Percentiles rank a stretch among this genome's conserved stretches.
Evolutionary conservation across 2,113 vertebrate species (phyloP).

Genomic region (Chlamydotis undulata): DNA sequence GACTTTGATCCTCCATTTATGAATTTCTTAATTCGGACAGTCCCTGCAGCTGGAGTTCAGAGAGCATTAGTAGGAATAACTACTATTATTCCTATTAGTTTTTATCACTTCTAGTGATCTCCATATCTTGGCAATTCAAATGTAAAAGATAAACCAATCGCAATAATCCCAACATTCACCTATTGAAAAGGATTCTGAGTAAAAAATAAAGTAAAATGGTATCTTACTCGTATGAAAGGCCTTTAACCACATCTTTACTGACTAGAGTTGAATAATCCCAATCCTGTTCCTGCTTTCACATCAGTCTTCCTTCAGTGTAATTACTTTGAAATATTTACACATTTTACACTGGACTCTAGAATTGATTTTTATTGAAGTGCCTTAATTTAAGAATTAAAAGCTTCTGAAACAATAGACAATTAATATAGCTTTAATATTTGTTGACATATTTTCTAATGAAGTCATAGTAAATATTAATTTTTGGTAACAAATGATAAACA

Average conservation of each 20-base stretch:
- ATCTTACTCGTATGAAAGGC: background rate
- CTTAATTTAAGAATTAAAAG: background rate
- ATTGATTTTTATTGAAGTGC: background rate
- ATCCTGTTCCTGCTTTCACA: background rate
- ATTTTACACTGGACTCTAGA: background rate
- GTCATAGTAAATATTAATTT: background rate
- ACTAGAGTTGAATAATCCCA: background rate
- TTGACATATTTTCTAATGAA: background rate
- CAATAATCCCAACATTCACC: background rate
- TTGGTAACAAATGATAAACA: background rate
- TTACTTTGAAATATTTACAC: background rate
- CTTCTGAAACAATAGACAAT: background rate
- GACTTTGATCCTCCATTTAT: background rate
- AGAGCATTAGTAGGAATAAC: background rate
- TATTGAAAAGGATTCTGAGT: background rate
- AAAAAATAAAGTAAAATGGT: background rate
- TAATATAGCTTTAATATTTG: background rate
- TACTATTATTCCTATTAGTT: background rate
- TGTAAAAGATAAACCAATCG: background rate
- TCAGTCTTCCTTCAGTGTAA: background rate
- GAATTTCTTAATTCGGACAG: background rate
- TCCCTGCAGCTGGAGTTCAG: background rate
- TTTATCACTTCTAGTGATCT: background rate
- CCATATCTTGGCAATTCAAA: background rate
- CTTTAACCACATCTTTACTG: background rate